Evolutionary conservation across 2,888 invertebrate genomes (phyloP).

Genomic region (Oscheius sp.): DNA sequence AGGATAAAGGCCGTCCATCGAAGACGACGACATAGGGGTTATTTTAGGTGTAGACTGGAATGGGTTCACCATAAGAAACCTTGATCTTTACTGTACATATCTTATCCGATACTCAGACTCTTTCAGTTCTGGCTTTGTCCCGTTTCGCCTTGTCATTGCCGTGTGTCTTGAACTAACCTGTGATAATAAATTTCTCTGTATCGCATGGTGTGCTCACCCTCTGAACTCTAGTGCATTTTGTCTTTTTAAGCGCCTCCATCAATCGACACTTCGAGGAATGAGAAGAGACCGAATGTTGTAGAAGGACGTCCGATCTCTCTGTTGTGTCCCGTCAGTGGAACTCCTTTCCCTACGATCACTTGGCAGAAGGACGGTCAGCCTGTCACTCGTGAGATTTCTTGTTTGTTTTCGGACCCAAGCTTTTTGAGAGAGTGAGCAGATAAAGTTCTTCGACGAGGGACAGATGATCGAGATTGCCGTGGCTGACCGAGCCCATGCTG

Average conservation of each 20-base stretch:
- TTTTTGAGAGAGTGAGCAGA: constrained; percentile 44
- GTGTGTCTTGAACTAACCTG: constrained; percentile 21
- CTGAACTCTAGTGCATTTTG: neutral
- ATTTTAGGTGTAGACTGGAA: constrained; percentile 27
- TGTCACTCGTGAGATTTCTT: constrained; percentile 39
- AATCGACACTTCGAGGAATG: constrained; percentile 74
- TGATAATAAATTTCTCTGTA: constrained; percentile 22
- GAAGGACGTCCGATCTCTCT: constrained; percentile 65
- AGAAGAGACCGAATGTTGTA: constrained; percentile 72
- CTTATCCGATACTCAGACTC: constrained; percentile 22
- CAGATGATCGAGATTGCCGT: constrained; percentile 61
- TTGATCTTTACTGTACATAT: neutral
- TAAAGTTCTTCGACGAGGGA: constrained; percentile 62
- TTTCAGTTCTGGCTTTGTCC: constrained; percentile 34
- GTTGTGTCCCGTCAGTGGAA: constrained; percentile 69
- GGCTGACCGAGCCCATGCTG: constrained; percentile 62
- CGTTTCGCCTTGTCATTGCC: constrained; percentile 28
- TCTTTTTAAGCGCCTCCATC: constrained; percentile 74
- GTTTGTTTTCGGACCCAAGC: neutral
- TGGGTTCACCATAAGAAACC: constrained; percentile 10
- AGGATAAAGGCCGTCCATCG: constrained; percentile 23
- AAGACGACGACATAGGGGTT: constrained; percentile 22
- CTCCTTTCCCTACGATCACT: constrained; percentile 69
- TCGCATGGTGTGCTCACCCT: constrained; percentile 17
- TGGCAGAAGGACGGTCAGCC: constrained; percentile 66